Percentiles rank a stretch among this genome's conserved stretches.
Conservation (phyloP, 2,113 vertebrate species). For the Rhombomys opimus region DNA sequence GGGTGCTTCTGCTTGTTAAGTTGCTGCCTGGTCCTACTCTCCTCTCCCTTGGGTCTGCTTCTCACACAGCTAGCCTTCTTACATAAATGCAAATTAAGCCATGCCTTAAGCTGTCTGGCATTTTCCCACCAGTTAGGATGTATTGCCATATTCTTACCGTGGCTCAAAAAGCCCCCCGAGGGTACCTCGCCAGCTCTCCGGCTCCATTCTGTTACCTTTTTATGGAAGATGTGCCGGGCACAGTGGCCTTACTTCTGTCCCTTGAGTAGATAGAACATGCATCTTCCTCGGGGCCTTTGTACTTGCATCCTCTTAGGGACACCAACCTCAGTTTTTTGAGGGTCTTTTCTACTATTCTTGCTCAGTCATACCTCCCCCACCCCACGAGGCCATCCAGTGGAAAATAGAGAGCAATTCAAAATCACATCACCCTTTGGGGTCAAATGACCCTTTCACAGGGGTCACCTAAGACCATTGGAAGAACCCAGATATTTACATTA, state of each 20-base stretch:
- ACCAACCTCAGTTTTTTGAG: constrained; percentile 14
- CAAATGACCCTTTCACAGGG: background rate
- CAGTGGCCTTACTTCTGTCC: background rate
- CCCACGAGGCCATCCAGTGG: background rate
- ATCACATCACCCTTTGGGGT: background rate
- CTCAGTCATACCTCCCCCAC: background rate
- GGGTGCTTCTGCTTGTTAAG: background rate
- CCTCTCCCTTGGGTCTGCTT: background rate
- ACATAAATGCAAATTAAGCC: background rate
- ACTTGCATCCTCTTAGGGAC: background rate
- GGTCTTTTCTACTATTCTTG: background rate
- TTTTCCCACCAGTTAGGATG: background rate
- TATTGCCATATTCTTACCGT: background rate
- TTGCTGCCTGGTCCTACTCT: background rate
- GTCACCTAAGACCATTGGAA: background rate
- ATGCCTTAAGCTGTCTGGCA: background rate
- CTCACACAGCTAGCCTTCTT: background rate
- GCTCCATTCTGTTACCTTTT: background rate
- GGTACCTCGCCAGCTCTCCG: background rate
- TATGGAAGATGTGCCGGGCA: background rate
- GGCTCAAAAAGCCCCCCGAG: background rate
- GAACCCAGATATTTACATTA: background rate
- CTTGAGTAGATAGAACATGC: background rate
- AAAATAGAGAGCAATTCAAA: background rate
- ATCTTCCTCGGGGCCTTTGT: background rate